These are phyloP conservation scores for Platysteira castanea DNA, from an alignment of 2,113 vertebrate genomes.

Conservation along the genomic window DNA sequence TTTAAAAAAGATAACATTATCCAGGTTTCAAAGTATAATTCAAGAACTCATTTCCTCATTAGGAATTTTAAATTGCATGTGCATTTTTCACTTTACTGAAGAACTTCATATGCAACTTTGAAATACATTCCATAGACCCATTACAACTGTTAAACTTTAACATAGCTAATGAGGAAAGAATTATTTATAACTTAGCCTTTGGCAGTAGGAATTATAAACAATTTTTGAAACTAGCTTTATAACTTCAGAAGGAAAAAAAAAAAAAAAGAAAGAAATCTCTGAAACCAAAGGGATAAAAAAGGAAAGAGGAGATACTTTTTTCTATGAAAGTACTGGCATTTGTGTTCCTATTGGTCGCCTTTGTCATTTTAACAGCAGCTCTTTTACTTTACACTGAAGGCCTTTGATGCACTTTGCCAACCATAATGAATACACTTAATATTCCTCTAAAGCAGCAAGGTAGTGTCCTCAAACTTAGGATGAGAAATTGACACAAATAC, in stretches of 20 bases:
- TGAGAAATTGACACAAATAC: not conserved
- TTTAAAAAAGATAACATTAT: not conserved
- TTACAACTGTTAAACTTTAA: conserved; percentile 55
- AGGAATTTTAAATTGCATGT: not conserved
- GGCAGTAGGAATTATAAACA: conserved; percentile 59
- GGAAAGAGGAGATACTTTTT: not conserved
- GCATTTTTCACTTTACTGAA: conserved; percentile 28
- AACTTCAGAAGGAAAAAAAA: not conserved
- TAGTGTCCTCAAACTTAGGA: not conserved
- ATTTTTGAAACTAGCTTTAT: conserved; percentile 55
- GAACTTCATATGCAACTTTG: conserved; percentile 31
- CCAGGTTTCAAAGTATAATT: not conserved
- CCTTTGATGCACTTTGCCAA: not conserved
- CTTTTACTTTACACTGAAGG: not conserved
- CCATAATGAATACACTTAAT: not conserved
- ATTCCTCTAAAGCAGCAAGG: not conserved
- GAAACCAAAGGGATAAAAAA: conserved; percentile 33
- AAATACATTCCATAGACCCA: conserved; percentile 40
- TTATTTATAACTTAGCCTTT: conserved; percentile 73
- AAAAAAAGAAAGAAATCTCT: conserved; percentile 1
- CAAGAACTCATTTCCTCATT: conserved; percentile 16
- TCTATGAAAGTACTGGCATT: not conserved
- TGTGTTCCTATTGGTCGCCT: not conserved
- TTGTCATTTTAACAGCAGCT: conserved; percentile 15
- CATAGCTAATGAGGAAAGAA: conserved; percentile 55